Evolutionary conservation across 1,140 invertebrate species (phyloP), one percentile per base, ranked within the genome.

Genomic region (Eumaeus atala): DNA sequence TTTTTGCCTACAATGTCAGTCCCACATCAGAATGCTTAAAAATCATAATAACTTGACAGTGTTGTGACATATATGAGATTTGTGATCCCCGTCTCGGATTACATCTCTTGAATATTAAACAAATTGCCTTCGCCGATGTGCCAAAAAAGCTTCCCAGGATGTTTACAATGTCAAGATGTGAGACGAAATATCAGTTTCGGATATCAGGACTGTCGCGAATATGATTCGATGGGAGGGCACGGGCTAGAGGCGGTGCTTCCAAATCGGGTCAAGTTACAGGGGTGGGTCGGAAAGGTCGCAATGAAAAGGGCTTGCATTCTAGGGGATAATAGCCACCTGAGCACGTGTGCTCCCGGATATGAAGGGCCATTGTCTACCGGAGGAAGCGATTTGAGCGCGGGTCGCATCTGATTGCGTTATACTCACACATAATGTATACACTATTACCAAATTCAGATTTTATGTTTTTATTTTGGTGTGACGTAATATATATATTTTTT

Each of bases 341-440:
- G 83, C 83, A 86, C 83, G 83, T 86, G 81, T 83, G 68, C 72
- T 53, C 59, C 83, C 83, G 83, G 83, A 86, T 83, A 76, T 67
- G 61, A 62, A 67, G 64, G 60, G 69, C 77, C 63, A 84, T 86
- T 86, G 83, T 86, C 73, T 84, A 67, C 64, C 66, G 62, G 70
- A 86, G 78, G 83, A 84, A 86, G 70, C 74, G 66, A 78, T 77
- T 79, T 62, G 73, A 77, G 70, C 70, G 70, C 64, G 70, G 72
- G 78, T 81, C 58, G 60, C 71, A 72, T 71, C 62, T 64, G 66
- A 44, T 44, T 44, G 6, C 16, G n/a, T 40, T 40, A 44, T 9
- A 44, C 40, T 6, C 12, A 44, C 40, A 44, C 9, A 44, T 17
- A 14, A 14, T 14, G 40, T 9, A 18, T 44, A 44, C 17, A 44